Conservation (phyloP, 2,888 invertebrate species). For the Cryptocephalus moraei region DNA sequence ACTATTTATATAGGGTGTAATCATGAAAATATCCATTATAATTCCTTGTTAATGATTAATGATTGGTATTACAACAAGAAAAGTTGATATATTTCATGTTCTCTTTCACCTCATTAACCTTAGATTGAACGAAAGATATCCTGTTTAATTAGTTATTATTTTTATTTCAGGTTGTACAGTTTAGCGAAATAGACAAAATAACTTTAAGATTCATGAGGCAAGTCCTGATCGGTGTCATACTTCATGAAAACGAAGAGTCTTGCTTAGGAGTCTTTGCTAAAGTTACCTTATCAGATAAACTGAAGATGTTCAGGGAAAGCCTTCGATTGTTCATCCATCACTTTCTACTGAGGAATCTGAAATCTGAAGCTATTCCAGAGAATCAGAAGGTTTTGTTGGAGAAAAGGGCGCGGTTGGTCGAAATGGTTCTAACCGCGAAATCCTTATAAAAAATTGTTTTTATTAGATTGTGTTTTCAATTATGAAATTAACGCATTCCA, state of each 20-base stretch:
- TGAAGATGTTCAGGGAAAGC: constrained; percentile 74
- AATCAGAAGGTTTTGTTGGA: constrained; percentile 43
- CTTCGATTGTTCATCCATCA: constrained; percentile 77
- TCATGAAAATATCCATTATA: background rate
- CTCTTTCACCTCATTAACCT: no score
- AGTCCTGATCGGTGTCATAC: constrained; percentile 62
- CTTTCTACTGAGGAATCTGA: constrained; percentile 62
- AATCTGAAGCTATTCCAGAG: constrained; percentile 38
- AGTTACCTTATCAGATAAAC: constrained; percentile 60
- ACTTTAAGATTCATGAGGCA: constrained; percentile 72
- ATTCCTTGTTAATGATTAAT: no score
- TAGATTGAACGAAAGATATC: no score
- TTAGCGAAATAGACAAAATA: constrained; percentile 71
- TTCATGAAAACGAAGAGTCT: constrained; percentile 52
- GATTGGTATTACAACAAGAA: no score
- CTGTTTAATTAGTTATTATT: constrained; percentile 9
- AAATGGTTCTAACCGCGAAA: constrained; percentile 46
- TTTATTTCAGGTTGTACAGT: constrained; percentile 63
- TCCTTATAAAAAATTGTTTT: constrained; percentile 6
- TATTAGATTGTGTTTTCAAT: no score
- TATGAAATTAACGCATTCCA: no score
- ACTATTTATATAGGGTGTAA: background rate
- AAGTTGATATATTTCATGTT: no score
- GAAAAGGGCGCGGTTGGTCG: constrained; percentile 52
- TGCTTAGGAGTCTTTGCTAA: constrained; percentile 59